phyloP scores from a whole-genome alignment of 1,140 invertebrate species.

The Zaprionus taronus region DNA sequence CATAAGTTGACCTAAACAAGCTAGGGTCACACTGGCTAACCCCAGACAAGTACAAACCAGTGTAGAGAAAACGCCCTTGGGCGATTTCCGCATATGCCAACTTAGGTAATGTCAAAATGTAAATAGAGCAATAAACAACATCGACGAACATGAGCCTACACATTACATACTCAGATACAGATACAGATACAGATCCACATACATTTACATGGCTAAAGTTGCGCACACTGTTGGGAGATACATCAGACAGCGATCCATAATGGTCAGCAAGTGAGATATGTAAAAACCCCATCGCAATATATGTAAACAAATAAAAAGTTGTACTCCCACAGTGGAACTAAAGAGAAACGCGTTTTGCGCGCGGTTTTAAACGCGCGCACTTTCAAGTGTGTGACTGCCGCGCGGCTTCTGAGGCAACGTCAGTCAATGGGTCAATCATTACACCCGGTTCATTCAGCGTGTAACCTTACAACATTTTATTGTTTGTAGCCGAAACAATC shows the following conservation, averaged over 20 bases:
- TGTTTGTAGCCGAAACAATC: constrained; percentile 39
- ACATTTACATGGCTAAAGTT: not conserved
- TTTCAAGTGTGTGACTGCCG: constrained; percentile 12
- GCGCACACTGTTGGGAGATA: constrained; percentile 14
- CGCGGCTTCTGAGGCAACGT: constrained; percentile 42
- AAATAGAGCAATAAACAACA: constrained; percentile 62
- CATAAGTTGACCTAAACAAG: constrained; percentile 52
- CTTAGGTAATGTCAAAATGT: constrained; percentile 70
- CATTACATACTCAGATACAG: constrained; percentile 19
- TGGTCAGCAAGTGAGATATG: constrained; percentile 31
- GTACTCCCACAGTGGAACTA: constrained; percentile 26
- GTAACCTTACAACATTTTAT: constrained; percentile 61
- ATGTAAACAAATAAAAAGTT: constrained; percentile 33
- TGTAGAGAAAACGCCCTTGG: constrained; percentile 62
- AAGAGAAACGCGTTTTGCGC: constrained; percentile 23
- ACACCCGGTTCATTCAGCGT: constrained; percentile 50
- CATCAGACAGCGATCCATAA: constrained; percentile 42
- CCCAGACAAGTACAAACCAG: constrained; percentile 17
- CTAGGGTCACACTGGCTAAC: constrained; percentile 17
- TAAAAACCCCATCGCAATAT: constrained; percentile 22
- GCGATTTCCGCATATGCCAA: constrained; percentile 71
- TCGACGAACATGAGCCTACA: constrained; percentile 50
- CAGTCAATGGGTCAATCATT: constrained; percentile 55
- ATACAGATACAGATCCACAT: not conserved
- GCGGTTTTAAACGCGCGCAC: constrained; percentile 48